Conservation (phyloP, 2,888 invertebrate species). For the Drosophila glabriapex region DNA sequence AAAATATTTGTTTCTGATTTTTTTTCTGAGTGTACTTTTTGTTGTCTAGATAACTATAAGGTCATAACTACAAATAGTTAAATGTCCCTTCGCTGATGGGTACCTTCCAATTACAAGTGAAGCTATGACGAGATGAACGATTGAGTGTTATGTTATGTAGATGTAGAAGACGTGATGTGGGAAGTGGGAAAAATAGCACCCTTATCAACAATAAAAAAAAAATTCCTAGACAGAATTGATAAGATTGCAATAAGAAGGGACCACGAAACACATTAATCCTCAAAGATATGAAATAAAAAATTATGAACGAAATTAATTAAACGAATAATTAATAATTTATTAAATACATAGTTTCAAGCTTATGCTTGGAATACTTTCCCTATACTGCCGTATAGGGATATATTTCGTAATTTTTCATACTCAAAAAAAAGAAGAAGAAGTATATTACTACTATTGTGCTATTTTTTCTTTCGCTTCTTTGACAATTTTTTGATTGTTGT, state of each 20-base stretch:
- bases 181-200: background rate
- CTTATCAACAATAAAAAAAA: background rate
- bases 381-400: too few species aligned
- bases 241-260: background rate
- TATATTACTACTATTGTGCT: background rate
- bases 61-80: background rate
- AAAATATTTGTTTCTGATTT: background rate
- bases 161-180: background rate
- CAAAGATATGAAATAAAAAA: background rate
- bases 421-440: background rate
- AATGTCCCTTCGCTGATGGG: background rate
- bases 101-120: constrained; percentile 4
- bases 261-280: background rate
- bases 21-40: background rate
- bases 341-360: too few species aligned
- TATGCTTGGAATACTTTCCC: too few species aligned
- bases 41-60: background rate
- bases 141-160: background rate
- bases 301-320: background rate
- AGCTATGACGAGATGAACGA: background rate
- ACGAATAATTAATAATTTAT: background rate
- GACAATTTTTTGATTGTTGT: background rate
- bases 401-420: background rate
- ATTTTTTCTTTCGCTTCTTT: constrained; percentile 9
- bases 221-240: background rate